Evolutionary conservation across 92 coral and sea anemone species (phyloP), one percentile per base, ranked within the genome.

Genomic region (Montipora capitata): DNA sequence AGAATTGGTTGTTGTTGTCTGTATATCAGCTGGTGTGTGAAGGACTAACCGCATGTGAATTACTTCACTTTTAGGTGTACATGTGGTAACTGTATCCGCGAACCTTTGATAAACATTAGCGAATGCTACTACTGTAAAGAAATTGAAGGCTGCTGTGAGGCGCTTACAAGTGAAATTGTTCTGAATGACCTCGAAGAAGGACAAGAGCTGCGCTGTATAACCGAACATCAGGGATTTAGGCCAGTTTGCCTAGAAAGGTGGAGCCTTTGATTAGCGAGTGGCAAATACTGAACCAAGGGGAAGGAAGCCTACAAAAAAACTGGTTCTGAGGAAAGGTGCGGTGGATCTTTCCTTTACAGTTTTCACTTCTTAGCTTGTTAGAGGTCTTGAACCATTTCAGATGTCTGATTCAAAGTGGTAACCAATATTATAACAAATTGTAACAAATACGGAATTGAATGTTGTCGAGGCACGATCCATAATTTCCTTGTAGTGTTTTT

Each of bases 171-270:
- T n/a, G 90, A 89, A 15, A 40, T 84, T 64, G 89, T 84, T n/a
- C 13, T 1, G 7, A 18, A 20, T 8, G 49, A 74, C 20, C 68
- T 74, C 45, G 85, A 77, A 71, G 93, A 84, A 39, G 58, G 78
- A 57, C 44, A 49, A 58, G 79, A 52, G 67, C 49, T 51, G n/a
- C 11, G 68, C 7, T 91, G 91, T 58, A 62, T 81, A 4, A 74
- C 86, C n/a, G 65, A 85, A 8, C 88, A 91, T 81, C 94, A 82
- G 51, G 89, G 94, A 13, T 76, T 91, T 58, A 67, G 83, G 76
- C 79, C 56, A 85, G 87, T 90, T 44, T 90, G 93, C 63, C 66
- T 80, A 17, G 72, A 88, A 42, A 91, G 75, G 56, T 87, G 94
- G 94, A 69, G 92, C 45, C 79, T 91, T 41, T 68, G 86, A 68